Base-by-base conservation (phyloP, 2,797 vertebrate species). In the Allobates femoralis region DNA sequence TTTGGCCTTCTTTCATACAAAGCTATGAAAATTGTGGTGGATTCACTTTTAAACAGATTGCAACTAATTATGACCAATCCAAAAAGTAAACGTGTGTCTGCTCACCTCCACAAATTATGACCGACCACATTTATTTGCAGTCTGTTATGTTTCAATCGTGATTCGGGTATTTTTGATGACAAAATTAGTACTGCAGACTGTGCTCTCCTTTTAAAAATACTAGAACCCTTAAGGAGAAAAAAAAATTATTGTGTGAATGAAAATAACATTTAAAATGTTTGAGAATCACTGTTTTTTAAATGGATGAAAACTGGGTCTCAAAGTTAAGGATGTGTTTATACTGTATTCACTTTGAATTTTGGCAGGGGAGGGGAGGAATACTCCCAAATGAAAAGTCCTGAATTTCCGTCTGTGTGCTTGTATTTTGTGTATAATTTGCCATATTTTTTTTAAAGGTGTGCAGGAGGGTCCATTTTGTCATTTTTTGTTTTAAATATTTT, bases 361-460 rank as follows among this genome's bases (percentile, higher is more conserved):
- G 76, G 46, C 58, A 76, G 2, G 5, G 87, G 77, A 86, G 51
- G 46, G n/a, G 1, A 87, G 77, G 87, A 37, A 28, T 75, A 28
- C 76, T 73, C 58, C 75, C 50, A 3, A 28, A 5, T 51, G 62
- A 67, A n/a, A 11, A 55, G 2, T 83, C 41, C 77, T 85, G 81
- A 21, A 1, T 73, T 14, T 51, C 87, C 89, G 81, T 53, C 26
- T 71, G 88, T 81, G 76, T 91, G 91, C 92, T 90, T 91, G 93
- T 90, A 89, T 90, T 89, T 76, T 88, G 88, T 84, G 89, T 89
- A 81, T 79, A 88, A 88, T 91, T 89, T 90, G 80, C 90, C 53
- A 74, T 84, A 30, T 81, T 30, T 86, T 75, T 85, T 66, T 23
- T 14, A 51, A 26, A 5, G 64, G 26, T 12, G 67, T 50, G 2